These are phyloP conservation scores for Leguminivora glycinivorella DNA, from an alignment of 1,140 invertebrate species.

Conservation along the genomic window DNA sequence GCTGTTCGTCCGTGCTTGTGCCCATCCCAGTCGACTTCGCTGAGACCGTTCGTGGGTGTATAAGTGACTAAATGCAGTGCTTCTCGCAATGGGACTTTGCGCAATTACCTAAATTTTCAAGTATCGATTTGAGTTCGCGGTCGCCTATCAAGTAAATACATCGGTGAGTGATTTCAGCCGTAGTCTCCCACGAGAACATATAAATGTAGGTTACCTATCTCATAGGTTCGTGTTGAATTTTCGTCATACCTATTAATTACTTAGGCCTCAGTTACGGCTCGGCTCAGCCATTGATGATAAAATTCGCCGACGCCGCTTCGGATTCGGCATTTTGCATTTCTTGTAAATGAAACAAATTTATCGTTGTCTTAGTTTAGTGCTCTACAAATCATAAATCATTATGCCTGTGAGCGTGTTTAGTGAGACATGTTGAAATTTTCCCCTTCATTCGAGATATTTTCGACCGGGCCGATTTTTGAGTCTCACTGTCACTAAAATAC, in stretches of 20 bases:
- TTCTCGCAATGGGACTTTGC: background rate
- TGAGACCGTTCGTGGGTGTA: background rate
- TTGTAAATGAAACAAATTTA: too few species aligned
- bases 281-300: too few species aligned
- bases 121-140: slow-evolving; percentile 1
- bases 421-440: too few species aligned
- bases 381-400: too few species aligned
- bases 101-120: background rate
- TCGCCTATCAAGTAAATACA: slow-evolving; percentile 7
- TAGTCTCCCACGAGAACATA: background rate
- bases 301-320: too few species aligned
- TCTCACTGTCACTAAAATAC: too few species aligned
- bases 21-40: background rate
- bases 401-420: too few species aligned
- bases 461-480: too few species aligned
- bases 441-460: too few species aligned
- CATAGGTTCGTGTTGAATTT: background rate
- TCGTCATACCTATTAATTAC: background rate
- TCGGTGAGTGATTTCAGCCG: slow-evolving; percentile 3
- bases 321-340: too few species aligned
- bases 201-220: background rate
- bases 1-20: background rate
- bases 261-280: too few species aligned
- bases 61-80: slow-evolving; percentile 11
- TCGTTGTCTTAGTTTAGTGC: too few species aligned